These are phyloP conservation scores for Azorinus chamasolen DNA, from an alignment of 2,888 invertebrate genomes.

Conservation along the genomic window DNA sequence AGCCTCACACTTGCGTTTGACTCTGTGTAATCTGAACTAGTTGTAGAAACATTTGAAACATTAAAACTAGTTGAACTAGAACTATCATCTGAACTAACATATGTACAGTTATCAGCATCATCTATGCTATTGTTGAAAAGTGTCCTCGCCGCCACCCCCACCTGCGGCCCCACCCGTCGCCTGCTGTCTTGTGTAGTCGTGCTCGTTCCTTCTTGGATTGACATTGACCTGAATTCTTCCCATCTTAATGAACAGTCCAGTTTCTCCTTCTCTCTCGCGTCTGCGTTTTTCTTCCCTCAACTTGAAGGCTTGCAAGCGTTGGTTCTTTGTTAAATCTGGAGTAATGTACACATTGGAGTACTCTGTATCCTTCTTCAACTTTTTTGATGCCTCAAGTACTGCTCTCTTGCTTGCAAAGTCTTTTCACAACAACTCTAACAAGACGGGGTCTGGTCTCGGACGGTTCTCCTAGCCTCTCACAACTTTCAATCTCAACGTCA, in stretches of 20 bases:
- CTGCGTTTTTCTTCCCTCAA: slow-evolving; percentile 1
- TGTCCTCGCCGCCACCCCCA: not conserved
- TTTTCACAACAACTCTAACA: not conserved
- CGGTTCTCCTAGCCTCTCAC: slow-evolving; percentile 1
- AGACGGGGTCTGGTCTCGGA: slow-evolving; percentile 1
- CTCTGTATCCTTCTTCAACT: slow-evolving; percentile 1
- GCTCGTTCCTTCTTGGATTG: not conserved
- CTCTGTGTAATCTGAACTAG: slow-evolving; percentile 1
- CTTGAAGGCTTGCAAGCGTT: not conserved
- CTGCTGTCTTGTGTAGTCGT: too few relatives aligned
- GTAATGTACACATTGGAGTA: not conserved
- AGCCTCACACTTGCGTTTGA: not conserved
- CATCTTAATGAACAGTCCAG: not conserved
- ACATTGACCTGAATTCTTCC: not conserved
- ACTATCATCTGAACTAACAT: not conserved
- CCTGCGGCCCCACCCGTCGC: not conserved
- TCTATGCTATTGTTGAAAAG: not conserved
- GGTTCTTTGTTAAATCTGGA: not conserved
- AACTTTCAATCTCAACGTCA: not conserved
- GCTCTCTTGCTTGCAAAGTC: not conserved
- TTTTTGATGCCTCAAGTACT: not conserved
- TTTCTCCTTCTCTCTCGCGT: not conserved
- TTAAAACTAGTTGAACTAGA: not conserved
- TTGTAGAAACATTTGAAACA: slow-evolving; percentile 3
- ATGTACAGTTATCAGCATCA: not conserved